Base-by-base conservation (phyloP, 1,140 invertebrate genomes). In the Hypothenemus hampei region DNA sequence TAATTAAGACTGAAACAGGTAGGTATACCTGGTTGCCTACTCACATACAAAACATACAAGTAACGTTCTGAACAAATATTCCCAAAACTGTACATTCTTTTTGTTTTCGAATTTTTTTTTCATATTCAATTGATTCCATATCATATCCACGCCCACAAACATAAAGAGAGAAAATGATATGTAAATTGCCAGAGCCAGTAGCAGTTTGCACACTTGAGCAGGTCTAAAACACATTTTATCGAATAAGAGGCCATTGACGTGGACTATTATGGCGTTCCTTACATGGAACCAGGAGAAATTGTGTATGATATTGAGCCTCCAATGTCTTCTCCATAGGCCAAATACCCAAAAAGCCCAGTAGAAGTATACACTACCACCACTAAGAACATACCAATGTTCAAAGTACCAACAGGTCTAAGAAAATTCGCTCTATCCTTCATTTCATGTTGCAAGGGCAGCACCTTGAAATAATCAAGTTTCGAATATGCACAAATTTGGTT, bases 91-190 rank as follows among this genome's bases (percentile, higher is more conserved):
- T 40, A 68, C 69, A 41, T 62, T 69, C 37, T 62, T 67, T 58
- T 63, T 73, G 60, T 64, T 72, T 56, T 66, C 72, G 24, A 70
- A 65, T 57, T 64, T 67, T 41, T 68, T 63, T 44, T 62, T 63
- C 22, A 84, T 3, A 15, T 49, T 55, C 48, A 82, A 81, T 20
- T 78, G 78, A 40, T 87, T 89, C 90, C 91, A 94, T 3, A 85
- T 74, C 52, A 95, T 93, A 58, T 89, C 86, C 52, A 94, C 82
- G 1, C 91, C 89, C 0, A 96, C 91, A 69, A 93, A 97, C 65
- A 89, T 57, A 21, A 93, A 90, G 13, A 96, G 77, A 0, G 83
- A 83, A 72, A 93, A 91, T 0, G 87, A 87, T 20, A 91, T 79
- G 70, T 86, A 93, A 59, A 94, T 90, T 0, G 89, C 81, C 4